phyloP scores from a whole-genome alignment of 2,888 invertebrate genomes.

The Conus canariensis region DNA sequence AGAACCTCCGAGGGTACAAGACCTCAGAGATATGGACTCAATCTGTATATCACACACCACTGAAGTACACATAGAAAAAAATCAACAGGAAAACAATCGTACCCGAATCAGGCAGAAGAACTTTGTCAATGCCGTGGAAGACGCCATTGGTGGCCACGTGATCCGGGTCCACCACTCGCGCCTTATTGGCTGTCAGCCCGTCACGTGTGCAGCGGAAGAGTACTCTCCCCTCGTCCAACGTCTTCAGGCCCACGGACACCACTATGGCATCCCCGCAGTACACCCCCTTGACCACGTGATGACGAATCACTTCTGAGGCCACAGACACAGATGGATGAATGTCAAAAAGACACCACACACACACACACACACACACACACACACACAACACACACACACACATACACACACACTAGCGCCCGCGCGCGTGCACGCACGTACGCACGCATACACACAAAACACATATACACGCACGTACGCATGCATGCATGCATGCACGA shows the following conservation, averaged over 20 bases:
- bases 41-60: too few species aligned
- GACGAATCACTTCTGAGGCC: constrained; percentile 78
- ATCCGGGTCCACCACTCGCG: constrained; percentile 77
- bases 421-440: too few species aligned
- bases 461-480: too few species aligned
- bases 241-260: constrained; percentile 78
- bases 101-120: constrained; percentile 80
- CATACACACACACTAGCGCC: too few species aligned
- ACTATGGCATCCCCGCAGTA: constrained; percentile 80
- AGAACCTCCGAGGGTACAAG: too few species aligned
- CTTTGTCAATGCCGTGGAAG: constrained; percentile 79
- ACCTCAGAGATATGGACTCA: too few species aligned
- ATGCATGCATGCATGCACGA: too few species aligned
- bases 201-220: constrained; percentile 79
- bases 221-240: constrained; percentile 76
- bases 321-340: not conserved
- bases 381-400: too few species aligned
- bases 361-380: too few species aligned
- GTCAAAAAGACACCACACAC: too few species aligned
- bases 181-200: constrained; percentile 78
- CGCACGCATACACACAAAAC: too few species aligned
- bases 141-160: constrained; percentile 80
- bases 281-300: constrained; percentile 80
- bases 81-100: not conserved
- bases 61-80: too few species aligned